These are phyloP conservation scores for Dynastes grantii DNA, from an alignment of 2,888 invertebrate genomes.

Conservation along the genomic window DNA sequence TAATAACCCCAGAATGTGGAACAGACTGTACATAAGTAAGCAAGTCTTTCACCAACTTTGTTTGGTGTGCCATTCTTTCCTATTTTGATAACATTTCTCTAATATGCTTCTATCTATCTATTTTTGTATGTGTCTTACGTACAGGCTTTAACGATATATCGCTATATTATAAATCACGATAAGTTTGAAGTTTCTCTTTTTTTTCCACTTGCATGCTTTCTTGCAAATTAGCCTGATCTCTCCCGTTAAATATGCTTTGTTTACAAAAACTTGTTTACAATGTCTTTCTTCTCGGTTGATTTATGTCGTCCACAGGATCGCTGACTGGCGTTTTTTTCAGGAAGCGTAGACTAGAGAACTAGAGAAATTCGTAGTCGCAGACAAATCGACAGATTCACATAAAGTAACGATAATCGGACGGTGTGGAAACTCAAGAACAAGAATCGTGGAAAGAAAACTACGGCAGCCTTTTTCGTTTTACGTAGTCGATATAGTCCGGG, in stretches of 20 bases:
- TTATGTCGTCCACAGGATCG: background rate
- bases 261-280: slow-evolving; percentile 30
- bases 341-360: background rate
- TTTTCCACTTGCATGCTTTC: background rate
- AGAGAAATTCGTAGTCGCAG: background rate
- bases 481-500: too few relatives aligned
- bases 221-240: slow-evolving; percentile 14
- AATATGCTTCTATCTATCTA: too few relatives aligned
- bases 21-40: too few relatives aligned
- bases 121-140: background rate
- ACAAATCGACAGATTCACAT: background rate
- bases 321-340: slow-evolving; percentile 3
- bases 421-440: background rate
- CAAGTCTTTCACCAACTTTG: too few relatives aligned
- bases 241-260: slow-evolving; percentile 24
- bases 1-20: too few relatives aligned
- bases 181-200: background rate
- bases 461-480: background rate
- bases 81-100: too few relatives aligned
- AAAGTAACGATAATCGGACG: slow-evolving; percentile 12
- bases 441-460: background rate
- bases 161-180: too few relatives aligned
- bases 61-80: too few relatives aligned
- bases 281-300: slow-evolving; percentile 10
- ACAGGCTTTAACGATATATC: background rate